Percentiles rank a stretch among this genome's conserved stretches.
phyloP scores from a whole-genome alignment of 2,888 invertebrate genomes.

The Calliopum simillimum region DNA sequence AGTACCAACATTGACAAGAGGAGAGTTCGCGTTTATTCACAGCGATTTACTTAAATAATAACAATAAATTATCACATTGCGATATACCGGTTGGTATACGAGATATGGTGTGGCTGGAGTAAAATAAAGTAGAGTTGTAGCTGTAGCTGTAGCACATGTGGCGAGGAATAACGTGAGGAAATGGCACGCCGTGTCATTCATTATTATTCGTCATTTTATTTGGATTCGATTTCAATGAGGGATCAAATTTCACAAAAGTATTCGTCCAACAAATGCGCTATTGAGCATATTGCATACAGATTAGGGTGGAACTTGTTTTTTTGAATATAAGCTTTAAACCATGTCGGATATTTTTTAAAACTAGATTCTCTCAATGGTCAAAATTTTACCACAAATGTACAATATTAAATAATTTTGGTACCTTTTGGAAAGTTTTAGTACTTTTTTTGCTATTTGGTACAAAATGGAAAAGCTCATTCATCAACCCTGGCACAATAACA shows the following conservation, averaged over 20 bases:
- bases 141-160: not conserved
- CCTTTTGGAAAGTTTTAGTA: too few species aligned
- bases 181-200: conserved; percentile 22
- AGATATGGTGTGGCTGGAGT: not conserved
- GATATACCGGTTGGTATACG: not conserved
- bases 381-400: too few species aligned
- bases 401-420: too few species aligned
- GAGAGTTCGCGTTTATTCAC: not conserved
- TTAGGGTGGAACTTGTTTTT: too few species aligned
- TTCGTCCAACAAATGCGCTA: conserved; percentile 33
- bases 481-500: conserved; percentile 18
- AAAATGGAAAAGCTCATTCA: too few species aligned
- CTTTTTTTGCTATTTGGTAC: too few species aligned
- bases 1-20: not conserved
- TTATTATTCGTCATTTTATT: conserved; percentile 30
- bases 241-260: conserved; percentile 28
- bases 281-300: conserved; percentile 20
- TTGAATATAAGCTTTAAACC: too few species aligned
- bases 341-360: too few species aligned
- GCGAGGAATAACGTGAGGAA: conserved; percentile 1
- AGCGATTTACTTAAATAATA: conserved; percentile 5
- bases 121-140: not conserved
- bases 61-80: conserved; percentile 5
- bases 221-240: conserved; percentile 27
- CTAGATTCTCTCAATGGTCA: too few species aligned